Evolutionary conservation across 2,113 vertebrate genomes (phyloP).

Genomic region (Maccullochella peelii): DNA sequence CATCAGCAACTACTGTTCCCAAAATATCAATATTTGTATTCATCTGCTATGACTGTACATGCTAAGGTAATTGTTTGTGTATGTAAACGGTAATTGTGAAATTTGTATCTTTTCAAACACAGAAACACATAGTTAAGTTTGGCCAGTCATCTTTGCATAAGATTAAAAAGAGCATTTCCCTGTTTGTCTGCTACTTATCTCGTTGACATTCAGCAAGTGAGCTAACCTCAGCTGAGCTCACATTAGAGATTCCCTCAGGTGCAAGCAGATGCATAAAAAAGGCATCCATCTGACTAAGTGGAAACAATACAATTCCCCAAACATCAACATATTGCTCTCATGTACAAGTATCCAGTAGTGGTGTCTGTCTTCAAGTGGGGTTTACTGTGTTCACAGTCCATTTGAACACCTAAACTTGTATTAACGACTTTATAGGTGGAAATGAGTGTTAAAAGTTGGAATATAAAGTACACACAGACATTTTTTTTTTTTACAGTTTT

Average conservation of each 20-base stretch:
- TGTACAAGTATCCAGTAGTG: not conserved
- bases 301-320: not conserved
- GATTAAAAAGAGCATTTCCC: too few species aligned
- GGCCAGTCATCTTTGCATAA: too few species aligned
- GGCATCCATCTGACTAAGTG: not conserved
- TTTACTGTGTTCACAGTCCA: too few species aligned
- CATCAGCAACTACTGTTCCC: too few species aligned
- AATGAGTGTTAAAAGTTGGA: not conserved
- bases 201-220: too few species aligned
- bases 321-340: not conserved
- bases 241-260: not conserved
- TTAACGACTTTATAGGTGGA: not conserved
- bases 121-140: not conserved
- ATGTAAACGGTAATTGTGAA: not conserved
- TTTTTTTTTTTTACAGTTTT: too few species aligned
- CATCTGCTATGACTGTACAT: not conserved
- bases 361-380: not conserved
- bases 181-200: too few species aligned
- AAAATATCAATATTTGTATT: not conserved
- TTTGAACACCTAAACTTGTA: not conserved
- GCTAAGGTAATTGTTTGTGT: not conserved
- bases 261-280: not conserved
- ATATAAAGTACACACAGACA: not conserved
- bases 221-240: not conserved
- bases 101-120: not conserved